Base-by-base conservation (phyloP, 2,797 vertebrate genomes). In the Poecilia velifera region DNA sequence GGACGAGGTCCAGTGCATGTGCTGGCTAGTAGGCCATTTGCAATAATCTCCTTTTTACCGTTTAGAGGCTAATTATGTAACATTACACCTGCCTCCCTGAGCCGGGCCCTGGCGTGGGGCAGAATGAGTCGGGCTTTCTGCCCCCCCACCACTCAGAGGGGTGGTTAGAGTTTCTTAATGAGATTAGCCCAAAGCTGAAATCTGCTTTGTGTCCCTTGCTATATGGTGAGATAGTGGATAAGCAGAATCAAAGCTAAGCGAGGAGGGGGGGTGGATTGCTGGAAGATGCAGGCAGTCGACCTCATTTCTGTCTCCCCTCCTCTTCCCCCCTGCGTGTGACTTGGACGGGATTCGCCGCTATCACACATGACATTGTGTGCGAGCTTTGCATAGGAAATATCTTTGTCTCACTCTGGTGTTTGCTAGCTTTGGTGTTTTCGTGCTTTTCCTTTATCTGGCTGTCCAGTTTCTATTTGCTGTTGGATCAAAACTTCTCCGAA, bases 61-160 rank as follows among this genome's bases (percentile, higher is more conserved):
- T 96, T 96, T 96, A 96, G 94, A 94, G 94, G 94, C 94, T 96
- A 96, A 96, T 96, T 96, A 96, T 95, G 94, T 95, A 96, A 96
- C 94, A 95, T 96, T 96, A 96, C 95, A 96, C 95, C 96, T 96
- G 95, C 94, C 94, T 96, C 93, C 89, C 89, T 93, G 94, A 95
- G 95, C 95, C 91, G 88, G 79, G 91, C 92, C 94, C 90, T 93
- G 93, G 93, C 91, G 88, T 86, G 76, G 90, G 87, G 88, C 89
- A 92, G 89, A 92, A 93, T 88, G 91, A 86, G 91, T 94, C 88
- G 90, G 91, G 91, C 93, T 88, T 80, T 82, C 84, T 86, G 31
- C 57, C 39, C 74, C 82, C 84, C 74, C 80, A 79, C 88, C 86
- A 84, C 92, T 91, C 91, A 91, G 92, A 89, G 92, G 92, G 93